Evolutionary conservation across 2,888 invertebrate species (phyloP), one percentile per base, ranked within the genome.

Genomic region (Drosophila stalkeri): DNA sequence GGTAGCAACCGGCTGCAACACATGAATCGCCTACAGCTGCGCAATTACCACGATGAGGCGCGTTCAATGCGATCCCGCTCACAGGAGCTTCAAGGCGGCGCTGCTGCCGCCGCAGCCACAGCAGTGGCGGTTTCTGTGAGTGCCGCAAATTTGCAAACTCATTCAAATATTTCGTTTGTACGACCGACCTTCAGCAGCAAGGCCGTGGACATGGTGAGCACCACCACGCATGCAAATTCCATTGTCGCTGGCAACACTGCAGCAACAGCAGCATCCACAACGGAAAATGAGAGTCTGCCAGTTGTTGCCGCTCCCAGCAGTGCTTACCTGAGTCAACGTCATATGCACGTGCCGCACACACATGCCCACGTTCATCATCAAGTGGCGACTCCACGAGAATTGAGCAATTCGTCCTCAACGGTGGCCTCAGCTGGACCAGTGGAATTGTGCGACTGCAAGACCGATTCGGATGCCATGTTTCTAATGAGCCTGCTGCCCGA

Each of bases 401-500:
- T 80, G 3, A 77, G 43, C 65, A 80, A 75, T 33, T 46, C 76
- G 20, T 46, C 72, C 7, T 56, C 57, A 5, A 51, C 75, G n/a
- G 59, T 81, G 3, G 51, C 57, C 1, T 46, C 75, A 33, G 62
- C 72, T 1, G 68, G 66, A 7, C 57, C 65, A 51, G 75, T 86
- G 8, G 92, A 92, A 14, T 63, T 92, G 11, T 92, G 92, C 66
- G 91, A 91, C 62, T 93, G 93, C 72, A 93, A 92, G 76, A 91
- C 91, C n/a, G 92, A 93, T 79, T 91, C 92, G n/a, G 93, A 93
- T 81, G 92, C 92, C 67, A 93, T 93, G 93, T 93, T 92, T 54
- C 82, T 93, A 8, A 92, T 93, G 92, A 93, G 93, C 65, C 82
- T 93, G 2, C 67, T 93, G 67, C 92, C 93, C 5, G 93, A 93